Percentiles rank a stretch among this genome's conserved stretches.
phyloP scores from a whole-genome alignment of 2,113 vertebrate species.

The Notechis scutatus region DNA sequence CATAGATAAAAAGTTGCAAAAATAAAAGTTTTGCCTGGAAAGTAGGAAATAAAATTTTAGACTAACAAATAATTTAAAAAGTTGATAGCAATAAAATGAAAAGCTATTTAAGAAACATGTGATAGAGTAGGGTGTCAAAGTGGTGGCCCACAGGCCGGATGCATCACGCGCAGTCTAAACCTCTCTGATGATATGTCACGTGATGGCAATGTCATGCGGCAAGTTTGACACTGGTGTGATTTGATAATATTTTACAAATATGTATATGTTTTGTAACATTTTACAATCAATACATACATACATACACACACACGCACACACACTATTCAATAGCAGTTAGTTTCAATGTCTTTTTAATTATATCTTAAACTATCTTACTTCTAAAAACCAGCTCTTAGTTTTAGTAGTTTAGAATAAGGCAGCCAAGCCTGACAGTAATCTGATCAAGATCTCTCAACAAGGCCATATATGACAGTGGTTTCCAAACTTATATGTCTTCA shows the following conservation, averaged over 20 bases:
- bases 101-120: background rate
- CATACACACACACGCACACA: background rate
- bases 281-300: background rate
- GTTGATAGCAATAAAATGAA: background rate
- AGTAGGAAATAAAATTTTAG: constrained; percentile 2
- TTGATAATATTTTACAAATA: constrained; percentile 8
- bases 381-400: background rate
- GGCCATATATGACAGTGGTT: too few relatives aligned
- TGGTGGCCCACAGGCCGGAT: too few relatives aligned
- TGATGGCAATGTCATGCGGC: too few relatives aligned
- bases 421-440: background rate
- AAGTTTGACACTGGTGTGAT: too few relatives aligned
- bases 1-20: constrained; percentile 11
- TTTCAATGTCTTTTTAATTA: background rate
- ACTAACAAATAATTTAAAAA: background rate
- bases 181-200: too few relatives aligned
- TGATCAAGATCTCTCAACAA: background rate
- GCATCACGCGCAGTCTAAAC: too few relatives aligned
- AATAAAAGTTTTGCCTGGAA: constrained; percentile 12
- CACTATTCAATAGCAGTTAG: background rate
- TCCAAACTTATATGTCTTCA: background rate
- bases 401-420: background rate
- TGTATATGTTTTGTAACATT: background rate
- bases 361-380: background rate
- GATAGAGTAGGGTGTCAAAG: background rate